Evolutionary conservation across 1,140 invertebrate species (phyloP), one percentile per base, ranked within the genome.

Genomic region (Hyphantria cunea): DNA sequence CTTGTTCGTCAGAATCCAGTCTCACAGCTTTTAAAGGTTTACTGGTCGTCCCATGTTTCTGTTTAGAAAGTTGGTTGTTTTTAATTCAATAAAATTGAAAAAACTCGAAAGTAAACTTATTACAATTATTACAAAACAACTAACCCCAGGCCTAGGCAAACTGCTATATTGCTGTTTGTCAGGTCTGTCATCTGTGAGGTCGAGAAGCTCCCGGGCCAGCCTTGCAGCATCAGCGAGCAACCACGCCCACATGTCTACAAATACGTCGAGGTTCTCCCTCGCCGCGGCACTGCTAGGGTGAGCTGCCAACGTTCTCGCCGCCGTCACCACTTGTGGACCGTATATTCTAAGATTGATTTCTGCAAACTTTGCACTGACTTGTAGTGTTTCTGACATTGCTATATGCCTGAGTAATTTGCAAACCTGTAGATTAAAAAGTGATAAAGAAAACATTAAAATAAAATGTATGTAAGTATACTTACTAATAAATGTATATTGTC

Each of bases 221-320:
- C 94, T 93, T 17, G 95, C 95, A 0, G 98, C 95, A 79, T 99
- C 98, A 17, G 95, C 95, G 69, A 98, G 95, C 42, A 99, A 92
- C 91, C 96, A 96, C 72, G 98, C 96, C 97, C 98, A 99, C 94
- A 98, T 98, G 81, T 99, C 98, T 45, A 97, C 95, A 88, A 99
- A 99, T 49, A 99, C 97, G 92, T 99, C 98, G 11, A 99, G 93
- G 92, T 99, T 99, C 86, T 99, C 98, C 80, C 98, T 95, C 33
- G 98, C 97, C 61, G 99, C 98, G 90, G 98, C 97, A 79, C 97
- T 99, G 50, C 94, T 95, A 0, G 98, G 97, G 92, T 99, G 96
- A 79, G 96, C 94, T 58, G 96, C 97, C 48, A 99, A 90, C 17
- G 97, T 98, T 67, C 98, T 94, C 52, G 98, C 97, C 25, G 99